These are phyloP conservation scores for Dendrolimus pini DNA, from an alignment of 2,888 invertebrate genomes.

Conservation along the genomic window DNA sequence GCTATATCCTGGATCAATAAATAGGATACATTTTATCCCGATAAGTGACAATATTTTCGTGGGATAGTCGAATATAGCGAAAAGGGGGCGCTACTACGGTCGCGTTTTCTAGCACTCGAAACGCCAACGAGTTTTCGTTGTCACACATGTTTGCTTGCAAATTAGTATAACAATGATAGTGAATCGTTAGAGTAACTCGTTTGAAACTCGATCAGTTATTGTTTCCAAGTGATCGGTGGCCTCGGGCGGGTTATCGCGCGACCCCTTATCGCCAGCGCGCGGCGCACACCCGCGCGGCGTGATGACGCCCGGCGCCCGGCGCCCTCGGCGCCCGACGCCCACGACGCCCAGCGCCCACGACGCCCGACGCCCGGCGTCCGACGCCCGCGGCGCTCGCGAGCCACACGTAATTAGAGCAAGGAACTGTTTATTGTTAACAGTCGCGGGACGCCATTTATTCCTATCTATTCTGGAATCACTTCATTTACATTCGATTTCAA, in stretches of 20 bases:
- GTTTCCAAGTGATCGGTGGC: constrained; percentile 14
- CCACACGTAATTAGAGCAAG: background rate
- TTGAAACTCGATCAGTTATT: background rate
- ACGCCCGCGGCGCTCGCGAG: background rate
- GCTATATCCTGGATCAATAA: too few species aligned
- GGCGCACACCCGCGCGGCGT: background rate
- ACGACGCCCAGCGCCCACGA: background rate
- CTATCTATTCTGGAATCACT: background rate
- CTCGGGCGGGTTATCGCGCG: constrained; percentile 45
- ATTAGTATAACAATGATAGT: too few species aligned
- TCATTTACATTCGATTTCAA: background rate
- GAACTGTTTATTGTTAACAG: background rate
- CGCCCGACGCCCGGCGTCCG: background rate
- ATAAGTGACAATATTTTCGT: too few species aligned
- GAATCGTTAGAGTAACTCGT: background rate
- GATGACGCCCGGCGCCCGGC: background rate
- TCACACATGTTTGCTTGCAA: too few species aligned
- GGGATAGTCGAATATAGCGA: too few species aligned
- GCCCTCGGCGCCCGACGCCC: background rate
- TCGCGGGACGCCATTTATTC: background rate
- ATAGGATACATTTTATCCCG: too few species aligned
- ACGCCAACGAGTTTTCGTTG: too few species aligned
- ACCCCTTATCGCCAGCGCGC: constrained; percentile 42
- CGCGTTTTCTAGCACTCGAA: too few species aligned
- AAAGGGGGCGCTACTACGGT: too few species aligned